These are phyloP conservation scores for Olivierus martensii DNA, from an alignment of 1,140 invertebrate genomes.

Conservation along the genomic window DNA sequence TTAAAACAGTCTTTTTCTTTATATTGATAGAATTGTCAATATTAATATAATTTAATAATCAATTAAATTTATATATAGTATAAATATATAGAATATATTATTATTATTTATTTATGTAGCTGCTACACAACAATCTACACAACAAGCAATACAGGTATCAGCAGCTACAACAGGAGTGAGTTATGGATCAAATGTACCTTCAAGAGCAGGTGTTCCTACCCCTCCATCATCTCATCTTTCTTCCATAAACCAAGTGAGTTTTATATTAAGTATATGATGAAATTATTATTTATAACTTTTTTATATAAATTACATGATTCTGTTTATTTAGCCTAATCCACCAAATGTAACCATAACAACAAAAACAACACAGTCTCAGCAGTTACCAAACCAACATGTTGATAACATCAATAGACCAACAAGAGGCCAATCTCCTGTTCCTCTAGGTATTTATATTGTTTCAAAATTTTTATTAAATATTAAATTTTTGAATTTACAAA, in stretches of 20 bases:
- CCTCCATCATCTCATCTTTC: conserved; percentile 7
- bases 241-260: conserved; percentile 16
- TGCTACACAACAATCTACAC: too few relatives aligned
- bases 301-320: too few relatives aligned
- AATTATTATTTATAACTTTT: too few relatives aligned
- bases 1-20: too few relatives aligned
- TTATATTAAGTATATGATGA: too few relatives aligned
- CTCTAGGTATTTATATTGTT: conserved; percentile 2
- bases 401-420: conserved; percentile 8
- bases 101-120: too few relatives aligned
- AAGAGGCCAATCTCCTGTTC: conserved; percentile 15
- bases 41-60: too few relatives aligned
- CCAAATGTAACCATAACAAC: conserved; percentile 22
- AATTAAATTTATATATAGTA: too few relatives aligned
- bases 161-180: neutral
- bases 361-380: conserved; percentile 9
- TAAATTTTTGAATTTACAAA: too few relatives aligned
- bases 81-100: too few relatives aligned
- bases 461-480: too few relatives aligned
- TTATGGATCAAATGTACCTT: neutral
- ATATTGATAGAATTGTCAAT: too few relatives aligned
- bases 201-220: conserved; percentile 8
- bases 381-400: conserved; percentile 2
- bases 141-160: neutral
- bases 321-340: conserved; percentile 22